Evolutionary conservation across 2,888 invertebrate species (phyloP).

Genomic region (Penaeus monodon): DNA sequence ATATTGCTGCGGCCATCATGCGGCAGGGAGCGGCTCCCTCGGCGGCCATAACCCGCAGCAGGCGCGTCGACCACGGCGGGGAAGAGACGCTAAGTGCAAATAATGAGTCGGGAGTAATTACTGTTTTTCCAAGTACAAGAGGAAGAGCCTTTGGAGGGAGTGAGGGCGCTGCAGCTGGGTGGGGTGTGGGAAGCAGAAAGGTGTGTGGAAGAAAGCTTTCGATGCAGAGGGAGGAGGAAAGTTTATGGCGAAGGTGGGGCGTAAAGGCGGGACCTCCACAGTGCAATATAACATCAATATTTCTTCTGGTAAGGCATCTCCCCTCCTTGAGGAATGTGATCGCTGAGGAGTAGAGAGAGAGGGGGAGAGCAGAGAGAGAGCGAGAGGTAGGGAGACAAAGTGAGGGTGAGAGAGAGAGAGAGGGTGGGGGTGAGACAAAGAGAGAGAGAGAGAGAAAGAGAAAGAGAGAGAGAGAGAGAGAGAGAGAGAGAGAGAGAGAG

Average conservation of each 20-base stretch:
- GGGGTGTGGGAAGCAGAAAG: not conserved
- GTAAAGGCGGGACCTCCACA: not conserved
- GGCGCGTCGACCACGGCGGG: too few species aligned
- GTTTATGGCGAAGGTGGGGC: not conserved
- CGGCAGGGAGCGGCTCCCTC: too few species aligned
- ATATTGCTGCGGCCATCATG: too few species aligned
- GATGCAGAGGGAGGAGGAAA: not conserved
- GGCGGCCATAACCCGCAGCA: too few species aligned
- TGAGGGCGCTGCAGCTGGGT: too few species aligned
- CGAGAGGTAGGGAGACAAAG: too few species aligned
- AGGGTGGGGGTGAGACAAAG: too few species aligned
- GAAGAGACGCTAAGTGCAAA: too few species aligned
- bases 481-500: not conserved
- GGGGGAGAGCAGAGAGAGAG: not conserved
- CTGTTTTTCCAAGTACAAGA: not conserved
- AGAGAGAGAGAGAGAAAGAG: not conserved
- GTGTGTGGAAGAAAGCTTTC: not conserved
- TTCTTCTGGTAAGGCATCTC: too few species aligned
- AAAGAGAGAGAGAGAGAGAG: conserved; percentile 2
- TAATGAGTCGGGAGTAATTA: not conserved
- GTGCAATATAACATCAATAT: too few species aligned
- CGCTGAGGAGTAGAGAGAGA: not conserved
- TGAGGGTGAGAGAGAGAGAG: too few species aligned
- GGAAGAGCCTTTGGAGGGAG: not conserved
- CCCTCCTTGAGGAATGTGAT: too few species aligned